These are phyloP conservation scores for Drosophila watanabei DNA, from an alignment of 1,140 invertebrate species.

Conservation along the genomic window DNA sequence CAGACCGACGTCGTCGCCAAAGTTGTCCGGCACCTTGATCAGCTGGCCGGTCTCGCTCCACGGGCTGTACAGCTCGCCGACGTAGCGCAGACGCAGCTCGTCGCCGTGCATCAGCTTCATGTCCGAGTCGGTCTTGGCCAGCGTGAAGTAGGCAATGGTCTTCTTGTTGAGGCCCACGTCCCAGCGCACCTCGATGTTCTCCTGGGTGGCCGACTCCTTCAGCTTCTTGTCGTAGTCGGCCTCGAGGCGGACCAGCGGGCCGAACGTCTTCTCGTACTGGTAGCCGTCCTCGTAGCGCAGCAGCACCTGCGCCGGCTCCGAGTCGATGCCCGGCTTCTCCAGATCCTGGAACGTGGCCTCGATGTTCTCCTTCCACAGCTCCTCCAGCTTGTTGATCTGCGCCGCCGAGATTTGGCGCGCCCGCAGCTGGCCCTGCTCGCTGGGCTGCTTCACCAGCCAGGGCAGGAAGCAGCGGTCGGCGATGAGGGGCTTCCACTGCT, in stretches of 20 bases:
- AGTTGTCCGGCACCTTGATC: conserved; percentile 99
- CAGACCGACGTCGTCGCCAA: conserved; percentile 98
- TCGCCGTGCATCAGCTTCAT: conserved; percentile 99
- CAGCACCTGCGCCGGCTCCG: conserved; percentile 98
- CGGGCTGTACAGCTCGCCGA: conserved; percentile 96
- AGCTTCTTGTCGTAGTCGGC: conserved; percentile 99
- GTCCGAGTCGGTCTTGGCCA: conserved; percentile 99
- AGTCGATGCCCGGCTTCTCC: conserved; percentile 98
- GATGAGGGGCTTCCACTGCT: conserved; percentile 99
- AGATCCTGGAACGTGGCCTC: conserved; percentile 99
- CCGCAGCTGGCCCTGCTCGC: conserved; percentile 97
- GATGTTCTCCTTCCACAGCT: conserved; percentile 99
- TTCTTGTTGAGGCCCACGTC: conserved; percentile 99
- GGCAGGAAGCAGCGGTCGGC: conserved; percentile 97
- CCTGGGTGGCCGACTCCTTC: conserved; percentile 99
- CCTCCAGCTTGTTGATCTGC: conserved; percentile 99
- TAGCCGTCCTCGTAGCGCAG: conserved; percentile 99
- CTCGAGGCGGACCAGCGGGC: conserved; percentile 98
- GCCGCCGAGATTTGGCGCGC: conserved; percentile 98
- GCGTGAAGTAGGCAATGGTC: conserved; percentile 97
- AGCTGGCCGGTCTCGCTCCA: conserved; percentile 99
- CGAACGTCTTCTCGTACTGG: conserved; percentile 99
- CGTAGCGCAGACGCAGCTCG: conserved; percentile 96
- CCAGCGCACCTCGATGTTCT: conserved; percentile 99
- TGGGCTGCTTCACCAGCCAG: conserved; percentile 98